Evolutionary conservation across 2,113 vertebrate species (phyloP).

Genomic region (Terrapene triunguis): DNA sequence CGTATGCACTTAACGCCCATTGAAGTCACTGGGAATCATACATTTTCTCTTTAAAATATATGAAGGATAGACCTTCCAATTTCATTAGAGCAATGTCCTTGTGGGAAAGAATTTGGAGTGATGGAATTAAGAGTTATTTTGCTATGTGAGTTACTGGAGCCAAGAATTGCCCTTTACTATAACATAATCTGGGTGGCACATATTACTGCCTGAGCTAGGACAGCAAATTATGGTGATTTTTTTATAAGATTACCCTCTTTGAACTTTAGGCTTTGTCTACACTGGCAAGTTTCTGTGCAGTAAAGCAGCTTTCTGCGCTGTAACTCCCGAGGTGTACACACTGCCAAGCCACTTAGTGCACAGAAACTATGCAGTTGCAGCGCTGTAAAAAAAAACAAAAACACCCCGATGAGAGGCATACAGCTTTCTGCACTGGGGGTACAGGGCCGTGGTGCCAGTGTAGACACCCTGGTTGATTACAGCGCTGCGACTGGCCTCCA

Average conservation of each 20-base stretch:
- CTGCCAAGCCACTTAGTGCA: no score
- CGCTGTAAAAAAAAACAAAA: no score
- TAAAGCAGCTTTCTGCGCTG: no score
- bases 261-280: not conserved
- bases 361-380: no score
- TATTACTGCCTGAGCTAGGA: not conserved
- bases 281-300: no score
- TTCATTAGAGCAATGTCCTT: slow-evolving; percentile 19
- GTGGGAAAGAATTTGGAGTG: slow-evolving; percentile 8
- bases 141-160: not conserved
- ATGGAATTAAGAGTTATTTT: not conserved
- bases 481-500: no score
- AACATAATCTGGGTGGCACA: not conserved
- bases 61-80: slow-evolving; percentile 32
- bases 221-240: not conserved
- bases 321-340: no score
- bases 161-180: not conserved
- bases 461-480: no score
- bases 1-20: not conserved
- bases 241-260: not conserved
- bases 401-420: no score
- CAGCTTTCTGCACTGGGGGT: no score
- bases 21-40: not conserved
- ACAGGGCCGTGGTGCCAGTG: no score
- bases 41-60: not conserved